Evolutionary conservation across 2,797 vertebrate species (phyloP).

Genomic region (Cyprinodon diabolis): DNA sequence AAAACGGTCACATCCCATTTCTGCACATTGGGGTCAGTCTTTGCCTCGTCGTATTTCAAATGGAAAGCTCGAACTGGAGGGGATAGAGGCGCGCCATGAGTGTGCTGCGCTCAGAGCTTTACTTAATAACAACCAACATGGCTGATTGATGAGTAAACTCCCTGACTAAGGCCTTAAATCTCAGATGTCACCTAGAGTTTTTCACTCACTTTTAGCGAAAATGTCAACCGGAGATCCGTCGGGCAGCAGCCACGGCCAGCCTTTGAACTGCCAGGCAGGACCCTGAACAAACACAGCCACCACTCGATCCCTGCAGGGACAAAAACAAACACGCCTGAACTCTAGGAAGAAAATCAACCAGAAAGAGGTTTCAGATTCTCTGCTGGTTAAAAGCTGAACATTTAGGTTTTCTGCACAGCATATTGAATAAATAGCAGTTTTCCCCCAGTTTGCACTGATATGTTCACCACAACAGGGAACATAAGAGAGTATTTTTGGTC

Average conservation of each 20-base stretch:
- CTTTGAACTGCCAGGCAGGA: slow-evolving; percentile 99
- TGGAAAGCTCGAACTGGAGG: slow-evolving; percentile 96
- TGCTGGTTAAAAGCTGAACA: too few relatives aligned
- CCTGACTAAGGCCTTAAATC: not conserved
- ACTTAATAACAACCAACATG: too few relatives aligned
- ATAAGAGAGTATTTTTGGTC: too few relatives aligned
- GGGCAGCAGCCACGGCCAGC: slow-evolving; percentile 97
- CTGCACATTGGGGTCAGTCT: slow-evolving; percentile 95
- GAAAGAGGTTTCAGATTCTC: not conserved
- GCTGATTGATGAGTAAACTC: too few relatives aligned
- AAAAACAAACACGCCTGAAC: slow-evolving; percentile 2
- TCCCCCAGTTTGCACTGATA: too few relatives aligned
- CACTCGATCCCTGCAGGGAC: slow-evolving; percentile 89
- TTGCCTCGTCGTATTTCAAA: slow-evolving; percentile 96
- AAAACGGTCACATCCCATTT: slow-evolving; percentile 98
- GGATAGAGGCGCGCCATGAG: not conserved
- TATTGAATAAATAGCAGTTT: too few relatives aligned
- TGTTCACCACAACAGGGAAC: too few relatives aligned
- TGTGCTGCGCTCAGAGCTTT: too few relatives aligned
- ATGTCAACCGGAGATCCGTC: slow-evolving; percentile 98
- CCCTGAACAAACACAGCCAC: slow-evolving; percentile 98
- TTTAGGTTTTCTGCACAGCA: too few relatives aligned
- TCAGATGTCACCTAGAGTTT: not conserved
- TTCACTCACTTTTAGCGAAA: slow-evolving; percentile 94
- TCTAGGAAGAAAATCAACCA: not conserved